These are phyloP conservation scores for Philereme vetulata DNA, from an alignment of 2,888 invertebrate genomes.

Conservation along the genomic window DNA sequence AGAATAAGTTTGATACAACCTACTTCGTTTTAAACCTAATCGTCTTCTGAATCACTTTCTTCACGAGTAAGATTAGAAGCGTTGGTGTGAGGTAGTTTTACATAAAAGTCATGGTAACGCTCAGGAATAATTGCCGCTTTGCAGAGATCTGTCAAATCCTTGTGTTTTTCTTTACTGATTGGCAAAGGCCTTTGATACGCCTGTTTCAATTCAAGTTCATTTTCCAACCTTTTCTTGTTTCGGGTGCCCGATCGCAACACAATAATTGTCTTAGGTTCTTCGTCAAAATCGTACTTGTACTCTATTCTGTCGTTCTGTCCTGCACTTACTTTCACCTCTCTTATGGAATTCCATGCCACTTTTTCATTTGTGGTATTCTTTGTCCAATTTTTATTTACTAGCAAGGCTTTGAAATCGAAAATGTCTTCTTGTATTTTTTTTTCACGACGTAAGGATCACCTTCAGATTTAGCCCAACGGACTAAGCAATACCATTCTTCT, in stretches of 20 bases:
- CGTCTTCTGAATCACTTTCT: slow-evolving; percentile 1
- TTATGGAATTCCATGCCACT: slow-evolving; percentile 22
- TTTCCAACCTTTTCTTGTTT: slow-evolving; percentile 4
- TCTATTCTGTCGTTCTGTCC: slow-evolving; percentile 25
- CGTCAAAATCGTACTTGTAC: slow-evolving; percentile 29
- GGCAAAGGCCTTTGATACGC: slow-evolving; percentile 20
- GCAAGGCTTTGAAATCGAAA: slow-evolving; percentile 3
- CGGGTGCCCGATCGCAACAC: slow-evolving; percentile 8
- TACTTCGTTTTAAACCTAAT: neutral
- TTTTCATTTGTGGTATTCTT: slow-evolving; percentile 29
- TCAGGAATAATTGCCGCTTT: neutral
- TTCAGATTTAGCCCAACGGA: slow-evolving; percentile 4
- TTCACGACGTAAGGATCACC: neutral
- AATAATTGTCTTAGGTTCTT: slow-evolving; percentile 10
- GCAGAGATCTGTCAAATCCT: slow-evolving; percentile 19
- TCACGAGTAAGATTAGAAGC: slow-evolving; percentile 2
- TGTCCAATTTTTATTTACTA: slow-evolving; percentile 28
- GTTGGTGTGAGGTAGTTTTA: slow-evolving; percentile 13
- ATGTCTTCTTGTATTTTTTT: too few species aligned
- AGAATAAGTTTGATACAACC: neutral
- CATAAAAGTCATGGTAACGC: slow-evolving; percentile 17
- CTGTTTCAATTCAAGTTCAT: slow-evolving; percentile 12
- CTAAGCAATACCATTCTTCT: slow-evolving; percentile 1
- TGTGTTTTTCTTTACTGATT: slow-evolving; percentile 25
- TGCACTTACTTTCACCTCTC: slow-evolving; percentile 25